Percentiles rank a stretch among this genome's conserved stretches.
Conservation (phyloP, 2,888 invertebrate genomes). For the Drymonia ruficornis region DNA sequence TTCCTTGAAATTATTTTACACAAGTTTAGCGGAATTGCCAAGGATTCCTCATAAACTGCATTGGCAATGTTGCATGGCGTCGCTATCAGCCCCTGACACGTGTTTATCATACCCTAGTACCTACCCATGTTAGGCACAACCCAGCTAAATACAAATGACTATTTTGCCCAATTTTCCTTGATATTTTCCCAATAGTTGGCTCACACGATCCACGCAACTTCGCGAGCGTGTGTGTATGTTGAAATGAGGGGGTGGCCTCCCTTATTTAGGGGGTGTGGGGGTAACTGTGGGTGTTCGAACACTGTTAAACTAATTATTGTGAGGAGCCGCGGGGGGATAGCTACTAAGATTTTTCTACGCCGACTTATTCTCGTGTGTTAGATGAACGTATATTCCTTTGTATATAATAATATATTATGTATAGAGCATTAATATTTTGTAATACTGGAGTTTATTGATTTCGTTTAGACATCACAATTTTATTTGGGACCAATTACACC, state of each 20-base stretch:
- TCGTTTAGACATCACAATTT: neutral
- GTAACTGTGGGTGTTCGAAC: constrained; percentile 53
- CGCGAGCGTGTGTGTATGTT: constrained; percentile 33
- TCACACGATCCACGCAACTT: constrained; percentile 37
- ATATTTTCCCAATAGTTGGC: constrained; percentile 58
- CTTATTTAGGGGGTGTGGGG: constrained; percentile 19
- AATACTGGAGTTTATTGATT: constrained; percentile 37
- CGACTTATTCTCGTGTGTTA: constrained; percentile 43
- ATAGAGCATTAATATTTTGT: constrained; percentile 44
- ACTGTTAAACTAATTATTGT: constrained; percentile 73
- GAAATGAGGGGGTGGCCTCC: constrained; percentile 30
- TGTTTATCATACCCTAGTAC: constrained; percentile 30
- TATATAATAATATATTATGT: constrained; percentile 14
- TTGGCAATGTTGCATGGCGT: no score
- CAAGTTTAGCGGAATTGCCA: no score
- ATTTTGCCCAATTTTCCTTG: constrained; percentile 57
- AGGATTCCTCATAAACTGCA: no score
- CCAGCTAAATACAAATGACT: constrained; percentile 51
- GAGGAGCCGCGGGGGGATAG: constrained; percentile 51
- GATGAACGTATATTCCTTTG: constrained; percentile 10
- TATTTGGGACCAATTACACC: no score
- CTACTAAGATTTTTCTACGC: constrained; percentile 64
- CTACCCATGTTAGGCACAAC: constrained; percentile 17
- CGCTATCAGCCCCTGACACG: neutral
- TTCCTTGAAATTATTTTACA: no score